Conservation (phyloP, 1,140 invertebrate genomes). For the Lepidurus couesii region DNA sequence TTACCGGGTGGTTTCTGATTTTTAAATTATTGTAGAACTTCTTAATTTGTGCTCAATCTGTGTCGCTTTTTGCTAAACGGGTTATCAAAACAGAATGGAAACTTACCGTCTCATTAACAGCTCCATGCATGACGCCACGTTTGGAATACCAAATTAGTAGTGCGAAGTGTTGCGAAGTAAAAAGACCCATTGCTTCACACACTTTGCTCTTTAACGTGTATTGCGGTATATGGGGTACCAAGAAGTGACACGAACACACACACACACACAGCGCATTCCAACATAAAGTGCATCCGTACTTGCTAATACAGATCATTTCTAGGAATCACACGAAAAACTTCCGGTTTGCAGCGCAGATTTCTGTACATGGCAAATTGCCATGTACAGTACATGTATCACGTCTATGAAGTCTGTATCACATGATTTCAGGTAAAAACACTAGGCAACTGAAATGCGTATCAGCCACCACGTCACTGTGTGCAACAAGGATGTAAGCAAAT, state of each 20-base stretch:
- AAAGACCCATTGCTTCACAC: neutral
- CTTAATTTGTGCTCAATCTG: neutral
- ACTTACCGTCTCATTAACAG: conserved; percentile 19
- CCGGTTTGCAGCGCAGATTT: neutral
- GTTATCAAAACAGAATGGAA: neutral
- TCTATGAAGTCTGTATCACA: neutral
- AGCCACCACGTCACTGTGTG: neutral
- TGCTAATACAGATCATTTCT: neutral
- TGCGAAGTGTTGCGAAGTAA: neutral
- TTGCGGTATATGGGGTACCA: neutral
- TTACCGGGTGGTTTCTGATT: too few relatives aligned
- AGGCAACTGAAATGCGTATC: neutral
- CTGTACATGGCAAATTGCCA: neutral
- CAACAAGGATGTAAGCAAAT: neutral
- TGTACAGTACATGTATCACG: neutral
- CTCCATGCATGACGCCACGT: neutral
- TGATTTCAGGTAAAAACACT: neutral
- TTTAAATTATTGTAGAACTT: too few relatives aligned
- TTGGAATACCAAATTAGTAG: conserved; percentile 5
- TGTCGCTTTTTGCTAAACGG: neutral
- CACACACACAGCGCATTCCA: neutral
- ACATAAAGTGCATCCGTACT: neutral
- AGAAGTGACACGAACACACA: neutral
- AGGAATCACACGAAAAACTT: neutral
- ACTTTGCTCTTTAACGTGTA: neutral